These are phyloP conservation scores for Setipinna tenuifilis DNA, from an alignment of 2,797 vertebrate genomes.

Conservation along the genomic window DNA sequence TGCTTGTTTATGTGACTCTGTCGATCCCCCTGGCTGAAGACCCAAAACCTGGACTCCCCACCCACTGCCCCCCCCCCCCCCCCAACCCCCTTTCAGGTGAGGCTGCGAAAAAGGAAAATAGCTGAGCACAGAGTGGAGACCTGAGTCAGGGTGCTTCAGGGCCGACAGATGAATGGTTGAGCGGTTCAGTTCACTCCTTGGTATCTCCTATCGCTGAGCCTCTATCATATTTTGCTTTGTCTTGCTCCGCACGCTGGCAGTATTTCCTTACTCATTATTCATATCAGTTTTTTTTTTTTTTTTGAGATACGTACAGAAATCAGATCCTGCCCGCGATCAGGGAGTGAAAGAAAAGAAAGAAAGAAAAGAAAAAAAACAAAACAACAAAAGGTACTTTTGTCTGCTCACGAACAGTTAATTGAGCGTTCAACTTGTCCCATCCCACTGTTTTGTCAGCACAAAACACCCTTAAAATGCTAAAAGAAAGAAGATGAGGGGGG, in stretches of 20 bases:
- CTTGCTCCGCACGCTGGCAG: not conserved
- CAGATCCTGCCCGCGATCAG: not conserved
- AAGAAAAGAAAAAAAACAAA: not conserved
- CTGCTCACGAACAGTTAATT: not conserved
- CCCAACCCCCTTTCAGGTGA: not conserved
- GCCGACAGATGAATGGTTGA: conserved; percentile 9
- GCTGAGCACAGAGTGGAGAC: conserved; percentile 43
- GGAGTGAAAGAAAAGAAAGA: not conserved
- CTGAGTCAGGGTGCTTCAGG: conserved; percentile 10
- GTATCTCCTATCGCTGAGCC: not conserved
- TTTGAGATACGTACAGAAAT: conserved; percentile 14
- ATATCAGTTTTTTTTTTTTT: not conserved
- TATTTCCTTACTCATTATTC: conserved; percentile 11
- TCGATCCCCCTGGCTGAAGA: conserved; percentile 62
- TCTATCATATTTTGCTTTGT: conserved; percentile 25
- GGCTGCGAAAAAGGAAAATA: conserved; percentile 48
- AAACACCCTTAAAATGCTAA: conserved; percentile 12
- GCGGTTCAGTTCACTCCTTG: conserved; percentile 10
- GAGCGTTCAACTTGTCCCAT: not conserved
- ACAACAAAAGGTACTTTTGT: conserved; percentile 9
- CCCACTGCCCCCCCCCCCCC: not conserved
- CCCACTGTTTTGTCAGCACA: conserved; percentile 27
- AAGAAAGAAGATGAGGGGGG: not conserved
- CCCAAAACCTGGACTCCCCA: conserved; percentile 42
- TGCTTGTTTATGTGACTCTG: conserved; percentile 56